Base-by-base conservation (phyloP, 1,140 invertebrate species). In the Dufourea novaeangliae region DNA sequence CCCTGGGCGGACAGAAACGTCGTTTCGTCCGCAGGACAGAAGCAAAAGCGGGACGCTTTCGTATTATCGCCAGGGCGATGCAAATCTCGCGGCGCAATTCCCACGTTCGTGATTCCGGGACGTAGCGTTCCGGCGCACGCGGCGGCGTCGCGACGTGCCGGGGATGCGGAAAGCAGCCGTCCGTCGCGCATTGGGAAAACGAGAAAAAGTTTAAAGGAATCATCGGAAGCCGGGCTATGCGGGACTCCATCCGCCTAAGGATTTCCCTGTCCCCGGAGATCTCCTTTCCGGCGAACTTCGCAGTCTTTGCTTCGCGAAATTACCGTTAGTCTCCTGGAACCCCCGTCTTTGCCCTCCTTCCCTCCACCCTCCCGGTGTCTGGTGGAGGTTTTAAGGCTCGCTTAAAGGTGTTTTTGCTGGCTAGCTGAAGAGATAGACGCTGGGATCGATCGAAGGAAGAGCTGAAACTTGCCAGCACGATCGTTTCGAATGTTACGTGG, bases 151-250 rank as follows among this genome's bases (percentile, higher is more conserved):
- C 75, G 67, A 78, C 76, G 76, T 78, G 76, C 76, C 44, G 22
- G n/a, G 77, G 52, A 41, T 74, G 14, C 37, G 37, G 56, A 75
- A 59, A 76, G 39, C 50, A 34, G 46, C 1, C n/a, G 54, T 22
- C 29, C 71, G 27, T 61, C n/a, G 54, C 29, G 39, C 71, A 27
- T 61, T 32, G 8, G 44, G 34, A 44, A 27, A 79, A 62, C 41
- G 78, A 75, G 72, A 41, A 79, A 79, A 79, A 68, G 63, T 66
- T 75, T 67, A 54, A 79, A 54, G 72, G 77, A 74, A 78, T 78
- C 62, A 46, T 66, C 41, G 61, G 50, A 57, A 73, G 56, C 27
- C 27, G 6, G 59, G 44, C 57, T 50, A 70, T 78, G 64, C 74
- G 74, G 67, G 67, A 50, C 56, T 63, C 37, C 57, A 56, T 44